Conservation (phyloP, 2,113 vertebrate species). For the Dipodomys merriami region DNA sequence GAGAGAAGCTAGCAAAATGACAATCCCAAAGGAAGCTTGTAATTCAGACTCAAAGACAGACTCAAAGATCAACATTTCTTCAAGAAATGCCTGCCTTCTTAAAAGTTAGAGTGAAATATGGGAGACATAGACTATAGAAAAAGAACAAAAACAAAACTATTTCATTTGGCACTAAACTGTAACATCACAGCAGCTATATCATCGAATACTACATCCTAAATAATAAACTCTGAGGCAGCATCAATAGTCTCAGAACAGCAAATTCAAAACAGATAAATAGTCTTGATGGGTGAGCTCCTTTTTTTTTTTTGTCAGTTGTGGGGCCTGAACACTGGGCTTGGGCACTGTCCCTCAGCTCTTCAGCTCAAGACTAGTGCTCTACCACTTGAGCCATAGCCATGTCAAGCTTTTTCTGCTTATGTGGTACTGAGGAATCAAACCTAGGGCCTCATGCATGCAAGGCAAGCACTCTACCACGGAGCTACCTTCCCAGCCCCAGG, state of each 20-base stretch:
- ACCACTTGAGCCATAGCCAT: too few relatives aligned
- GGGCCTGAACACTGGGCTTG: too few relatives aligned
- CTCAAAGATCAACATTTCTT: constrained; percentile 44
- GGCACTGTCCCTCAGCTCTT: too few relatives aligned
- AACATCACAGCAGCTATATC: background rate
- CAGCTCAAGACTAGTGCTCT: too few relatives aligned
- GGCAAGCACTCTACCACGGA: too few relatives aligned
- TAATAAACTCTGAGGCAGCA: background rate
- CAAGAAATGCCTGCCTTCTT: background rate
- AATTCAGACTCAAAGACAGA: constrained; percentile 24
- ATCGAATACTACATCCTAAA: background rate
- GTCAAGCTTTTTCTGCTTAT: too few relatives aligned
- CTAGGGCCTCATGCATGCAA: too few relatives aligned
- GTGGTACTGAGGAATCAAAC: too few relatives aligned
- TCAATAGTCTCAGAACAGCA: background rate
- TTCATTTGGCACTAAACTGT: background rate
- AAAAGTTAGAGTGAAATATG: constrained; percentile 31
- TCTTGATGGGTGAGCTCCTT: background rate
- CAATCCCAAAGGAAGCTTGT: constrained; percentile 9
- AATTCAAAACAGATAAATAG: background rate
- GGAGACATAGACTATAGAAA: background rate
- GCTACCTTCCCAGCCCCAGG: too few relatives aligned
- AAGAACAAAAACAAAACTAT: background rate
- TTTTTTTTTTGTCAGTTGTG: background rate
- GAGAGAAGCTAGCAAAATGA: constrained; percentile 33